Evolutionary conservation across 2,888 invertebrate species (phyloP), one percentile per base, ranked within the genome.

Genomic region (Amphiduros pacificus): DNA sequence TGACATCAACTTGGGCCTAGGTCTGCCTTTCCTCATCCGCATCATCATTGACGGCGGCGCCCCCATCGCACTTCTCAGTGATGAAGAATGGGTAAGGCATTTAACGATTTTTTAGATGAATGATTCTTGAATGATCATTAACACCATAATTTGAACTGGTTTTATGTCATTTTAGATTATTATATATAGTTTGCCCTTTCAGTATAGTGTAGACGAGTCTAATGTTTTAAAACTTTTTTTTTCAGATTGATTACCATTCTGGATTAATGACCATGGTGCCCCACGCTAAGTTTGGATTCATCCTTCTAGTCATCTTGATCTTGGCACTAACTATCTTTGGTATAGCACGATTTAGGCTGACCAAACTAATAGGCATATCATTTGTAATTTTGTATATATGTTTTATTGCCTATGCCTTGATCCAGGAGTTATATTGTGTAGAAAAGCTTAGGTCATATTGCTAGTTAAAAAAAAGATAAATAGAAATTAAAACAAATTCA

Each of bases 1-100:
- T 61, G 73, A 73, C 63, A 73, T 73, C 61, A 68, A 74, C 55
- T 70, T 74, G 2, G 73, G 73, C 22, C 64, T 73, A 27, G 73
- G 73, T 4, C 56, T 74, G 14, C 73, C 73, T 2, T 73, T 74
- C 55, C 20, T 73, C 44, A 73, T 74, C 51, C 50, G 67, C 2
- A 67, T 68, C 24, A 57, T 63, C 50, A 71, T 71, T 27, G 63
- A 72, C 40, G 44, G 27, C 14, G 72, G 72, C 20, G 57, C 50
- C 20, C 71, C 72, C 0, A 61, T 74, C 44, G 17, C 24, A 11
- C 63, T 72, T 31, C 66, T 72, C 14, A 60, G 53, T 53, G 50
- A 31, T 5, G 20, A 50, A 11, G 72, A 72, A 62, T 60, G 63
- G 67, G 72, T 73, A 60, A 32, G 72, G 64, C 17, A 29, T 36